These are phyloP conservation scores for Macrophya annulata DNA, from an alignment of 2,888 invertebrate genomes.

Conservation along the genomic window DNA sequence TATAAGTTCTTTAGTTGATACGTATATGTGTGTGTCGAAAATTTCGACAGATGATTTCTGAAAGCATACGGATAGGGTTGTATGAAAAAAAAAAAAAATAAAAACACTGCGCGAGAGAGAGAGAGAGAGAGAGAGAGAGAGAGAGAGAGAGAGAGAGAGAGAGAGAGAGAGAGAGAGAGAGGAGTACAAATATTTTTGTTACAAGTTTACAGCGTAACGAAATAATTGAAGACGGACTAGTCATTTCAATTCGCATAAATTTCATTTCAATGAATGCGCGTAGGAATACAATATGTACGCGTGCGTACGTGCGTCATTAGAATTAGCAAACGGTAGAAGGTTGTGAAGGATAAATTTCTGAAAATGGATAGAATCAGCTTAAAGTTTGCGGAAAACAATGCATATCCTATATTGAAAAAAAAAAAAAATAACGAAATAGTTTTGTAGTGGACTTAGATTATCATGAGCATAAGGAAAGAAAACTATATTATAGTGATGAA, in stretches of 20 bases:
- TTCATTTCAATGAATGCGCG: slow-evolving; percentile 11
- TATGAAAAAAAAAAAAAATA: neutral
- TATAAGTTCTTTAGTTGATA: neutral
- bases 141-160: neutral
- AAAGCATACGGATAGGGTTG: neutral
- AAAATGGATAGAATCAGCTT: neutral
- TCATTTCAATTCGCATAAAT: neutral
- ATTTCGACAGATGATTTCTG: neutral
- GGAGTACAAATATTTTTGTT: neutral
- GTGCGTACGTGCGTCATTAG: neutral
- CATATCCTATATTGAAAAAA: neutral
- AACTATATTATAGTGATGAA: neutral
- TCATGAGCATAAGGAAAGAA: neutral
- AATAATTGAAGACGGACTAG: neutral
- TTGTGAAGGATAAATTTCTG: neutral
- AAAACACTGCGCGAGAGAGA: neutral
- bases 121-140: neutral
- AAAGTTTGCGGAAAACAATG: neutral
- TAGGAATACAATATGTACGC: neutral
- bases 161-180: neutral
- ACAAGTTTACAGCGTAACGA: neutral
- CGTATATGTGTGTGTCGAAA: neutral
- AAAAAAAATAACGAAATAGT: neutral
- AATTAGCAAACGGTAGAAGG: neutral
- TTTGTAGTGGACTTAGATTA: neutral